These are phyloP conservation scores for Apantesis nais DNA, from an alignment of 2,888 invertebrate species.

Conservation along the genomic window DNA sequence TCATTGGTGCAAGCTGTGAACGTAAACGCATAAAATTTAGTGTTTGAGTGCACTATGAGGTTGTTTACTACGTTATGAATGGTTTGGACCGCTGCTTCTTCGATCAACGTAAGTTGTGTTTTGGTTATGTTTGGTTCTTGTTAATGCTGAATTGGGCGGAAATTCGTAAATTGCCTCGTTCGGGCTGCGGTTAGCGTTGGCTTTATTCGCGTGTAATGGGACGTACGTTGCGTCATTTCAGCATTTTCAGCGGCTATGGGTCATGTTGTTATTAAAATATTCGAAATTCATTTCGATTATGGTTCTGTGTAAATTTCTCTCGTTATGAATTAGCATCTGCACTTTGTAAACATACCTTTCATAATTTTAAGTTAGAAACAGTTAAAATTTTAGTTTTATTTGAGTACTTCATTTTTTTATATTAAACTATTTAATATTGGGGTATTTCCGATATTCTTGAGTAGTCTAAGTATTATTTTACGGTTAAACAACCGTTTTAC, in stretches of 20 bases:
- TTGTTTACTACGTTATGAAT: conserved; percentile 82
- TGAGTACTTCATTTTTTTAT: background rate
- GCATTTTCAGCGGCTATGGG: conserved; percentile 62
- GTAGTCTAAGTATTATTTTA: background rate
- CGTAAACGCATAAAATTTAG: conserved; percentile 68
- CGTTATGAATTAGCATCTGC: conserved; percentile 14
- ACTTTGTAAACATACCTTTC: conserved; percentile 29
- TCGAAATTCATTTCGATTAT: conserved; percentile 28
- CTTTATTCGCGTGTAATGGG: conserved; percentile 66
- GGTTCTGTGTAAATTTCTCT: conserved; percentile 22
- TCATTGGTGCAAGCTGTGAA: conserved; percentile 73
- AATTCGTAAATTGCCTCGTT: conserved; percentile 64
- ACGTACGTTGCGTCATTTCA: conserved; percentile 65
- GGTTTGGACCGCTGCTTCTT: conserved; percentile 85
- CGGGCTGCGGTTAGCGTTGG: conserved; percentile 69
- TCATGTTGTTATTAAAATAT: conserved; percentile 43
- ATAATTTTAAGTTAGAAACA: background rate
- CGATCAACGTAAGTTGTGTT: conserved; percentile 83
- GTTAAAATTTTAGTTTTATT: background rate
- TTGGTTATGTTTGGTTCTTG: conserved; percentile 61
- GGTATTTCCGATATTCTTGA: background rate
- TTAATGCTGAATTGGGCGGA: conserved; percentile 60
- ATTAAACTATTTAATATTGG: background rate
- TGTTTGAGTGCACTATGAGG: conserved; percentile 83
- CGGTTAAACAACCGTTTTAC: background rate